These are phyloP conservation scores for Cherax destructor DNA, from an alignment of 1,140 invertebrate species.

Conservation along the genomic window DNA sequence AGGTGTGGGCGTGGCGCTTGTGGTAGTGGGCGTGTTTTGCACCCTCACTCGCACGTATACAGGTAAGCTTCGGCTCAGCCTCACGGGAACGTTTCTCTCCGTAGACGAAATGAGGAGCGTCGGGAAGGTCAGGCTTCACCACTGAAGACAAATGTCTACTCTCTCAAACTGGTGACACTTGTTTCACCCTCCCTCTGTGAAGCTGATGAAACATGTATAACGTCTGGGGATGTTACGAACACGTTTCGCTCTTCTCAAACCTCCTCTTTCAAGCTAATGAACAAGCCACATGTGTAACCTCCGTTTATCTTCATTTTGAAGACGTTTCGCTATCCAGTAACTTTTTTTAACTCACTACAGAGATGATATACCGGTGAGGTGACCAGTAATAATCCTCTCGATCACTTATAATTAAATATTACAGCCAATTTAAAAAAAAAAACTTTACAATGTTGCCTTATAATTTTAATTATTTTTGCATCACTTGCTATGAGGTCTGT, in stretches of 20 bases:
- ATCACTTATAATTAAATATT: background rate
- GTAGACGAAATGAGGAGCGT: too few species aligned
- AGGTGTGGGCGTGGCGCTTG: background rate
- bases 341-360: background rate
- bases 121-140: too few species aligned
- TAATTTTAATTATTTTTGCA: background rate
- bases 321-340: too few species aligned
- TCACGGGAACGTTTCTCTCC: background rate
- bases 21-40: background rate
- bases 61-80: background rate
- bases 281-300: too few species aligned
- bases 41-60: background rate
- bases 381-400: background rate
- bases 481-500: too few species aligned
- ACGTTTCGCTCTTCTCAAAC: too few species aligned
- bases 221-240: too few species aligned
- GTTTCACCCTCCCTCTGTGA: too few species aligned
- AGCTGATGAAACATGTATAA: too few species aligned
- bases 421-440: background rate
- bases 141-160: background rate
- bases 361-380: background rate
- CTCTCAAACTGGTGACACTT: background rate
- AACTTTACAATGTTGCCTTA: background rate
- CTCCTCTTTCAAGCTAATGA: too few species aligned
- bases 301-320: background rate